A percentile compares a stretch with the other conserved stretches of the same genome.
These are phyloP conservation scores for Tricholaema leucomelas DNA, from an alignment of 2,113 vertebrate genomes.

Conservation along the genomic window DNA sequence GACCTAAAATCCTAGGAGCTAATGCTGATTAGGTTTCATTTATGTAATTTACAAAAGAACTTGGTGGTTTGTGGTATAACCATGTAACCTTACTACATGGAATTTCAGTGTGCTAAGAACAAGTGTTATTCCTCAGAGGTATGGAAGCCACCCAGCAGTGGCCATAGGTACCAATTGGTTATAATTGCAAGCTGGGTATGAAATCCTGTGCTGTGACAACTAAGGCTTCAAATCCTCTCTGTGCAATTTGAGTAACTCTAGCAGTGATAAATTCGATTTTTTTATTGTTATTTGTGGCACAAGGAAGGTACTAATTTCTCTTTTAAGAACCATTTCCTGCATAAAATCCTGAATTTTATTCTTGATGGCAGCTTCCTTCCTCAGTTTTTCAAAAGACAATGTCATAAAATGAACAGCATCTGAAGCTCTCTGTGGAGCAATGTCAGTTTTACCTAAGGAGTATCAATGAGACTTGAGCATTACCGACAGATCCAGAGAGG, in stretches of 20 bases:
- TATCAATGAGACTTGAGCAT: background rate
- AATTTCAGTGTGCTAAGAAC: background rate
- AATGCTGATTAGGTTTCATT: slow-evolving; percentile 12
- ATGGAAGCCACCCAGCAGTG: background rate
- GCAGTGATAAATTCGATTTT: background rate
- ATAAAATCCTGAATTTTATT: background rate
- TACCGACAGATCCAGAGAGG: no score
- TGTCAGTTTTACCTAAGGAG: background rate
- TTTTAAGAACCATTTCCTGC: background rate
- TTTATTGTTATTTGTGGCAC: background rate
- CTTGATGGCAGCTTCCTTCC: background rate
- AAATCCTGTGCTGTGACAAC: background rate
- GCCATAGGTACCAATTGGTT: background rate
- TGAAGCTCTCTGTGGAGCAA: background rate
- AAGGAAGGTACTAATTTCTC: background rate
- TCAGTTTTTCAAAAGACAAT: background rate
- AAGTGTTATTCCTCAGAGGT: background rate
- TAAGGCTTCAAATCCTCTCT: background rate
- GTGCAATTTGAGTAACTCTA: background rate
- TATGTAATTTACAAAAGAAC: background rate
- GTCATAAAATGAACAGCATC: background rate
- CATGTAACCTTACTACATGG: background rate
- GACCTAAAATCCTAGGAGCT: background rate
- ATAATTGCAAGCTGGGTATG: background rate
- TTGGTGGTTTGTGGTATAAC: background rate